Evolutionary conservation across 1,140 invertebrate species (phyloP).

Genomic region (Watersipora subatra): DNA sequence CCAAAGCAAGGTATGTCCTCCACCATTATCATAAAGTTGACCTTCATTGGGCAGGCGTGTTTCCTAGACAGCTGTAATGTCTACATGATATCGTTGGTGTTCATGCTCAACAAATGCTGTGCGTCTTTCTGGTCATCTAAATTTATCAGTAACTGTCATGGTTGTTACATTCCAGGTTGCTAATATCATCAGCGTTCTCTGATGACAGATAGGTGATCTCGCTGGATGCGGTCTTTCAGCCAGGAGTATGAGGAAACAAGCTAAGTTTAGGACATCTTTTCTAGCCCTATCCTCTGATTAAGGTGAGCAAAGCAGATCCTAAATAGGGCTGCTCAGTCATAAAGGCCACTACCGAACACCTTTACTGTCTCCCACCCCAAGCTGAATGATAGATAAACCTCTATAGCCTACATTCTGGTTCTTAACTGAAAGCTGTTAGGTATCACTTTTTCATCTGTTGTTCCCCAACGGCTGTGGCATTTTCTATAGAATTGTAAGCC

Average conservation of each 20-base stretch:
- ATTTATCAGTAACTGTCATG: constrained; percentile 5
- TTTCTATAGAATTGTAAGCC: too few species aligned
- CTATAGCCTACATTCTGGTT: constrained; percentile 7
- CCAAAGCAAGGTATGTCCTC: constrained; percentile 13
- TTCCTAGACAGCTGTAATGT: constrained; percentile 9
- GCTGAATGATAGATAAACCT: constrained; percentile 2
- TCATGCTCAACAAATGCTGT: constrained; percentile 11
- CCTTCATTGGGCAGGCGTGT: constrained; percentile 8
- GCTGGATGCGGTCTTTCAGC: not conserved
- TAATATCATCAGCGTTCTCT: not conserved
- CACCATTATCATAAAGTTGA: not conserved
- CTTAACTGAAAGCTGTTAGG: too few species aligned
- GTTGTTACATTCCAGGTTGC: constrained; percentile 8
- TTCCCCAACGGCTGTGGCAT: too few species aligned
- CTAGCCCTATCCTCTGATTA: constrained; percentile 5
- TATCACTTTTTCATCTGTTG: too few species aligned
- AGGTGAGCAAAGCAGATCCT: not conserved
- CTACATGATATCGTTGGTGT: constrained; percentile 5
- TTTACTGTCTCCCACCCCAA: not conserved
- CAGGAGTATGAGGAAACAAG: not conserved
- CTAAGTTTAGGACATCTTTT: constrained; percentile 8
- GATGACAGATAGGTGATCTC: not conserved
- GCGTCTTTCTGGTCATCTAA: constrained; percentile 7
- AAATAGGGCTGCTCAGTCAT: constrained; percentile 9
- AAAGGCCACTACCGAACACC: constrained; percentile 5